A percentile compares a stretch with the other conserved stretches of the same genome.
Evolutionary conservation across 2,888 invertebrate species (phyloP).

Genomic region (Hirtodrosophila duncani): DNA sequence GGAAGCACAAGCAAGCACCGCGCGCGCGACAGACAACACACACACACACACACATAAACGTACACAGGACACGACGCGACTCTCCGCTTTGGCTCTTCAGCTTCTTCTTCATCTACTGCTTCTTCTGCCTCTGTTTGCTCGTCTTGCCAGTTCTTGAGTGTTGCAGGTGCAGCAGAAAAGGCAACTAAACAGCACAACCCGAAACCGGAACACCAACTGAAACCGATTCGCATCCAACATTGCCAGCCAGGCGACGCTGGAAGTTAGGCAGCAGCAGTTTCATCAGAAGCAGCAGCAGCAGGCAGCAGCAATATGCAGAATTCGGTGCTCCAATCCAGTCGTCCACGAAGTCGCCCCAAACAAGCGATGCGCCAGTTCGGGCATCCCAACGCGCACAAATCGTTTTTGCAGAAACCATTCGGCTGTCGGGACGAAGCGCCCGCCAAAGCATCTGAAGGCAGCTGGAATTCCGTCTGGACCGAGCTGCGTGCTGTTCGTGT

Average conservation of each 20-base stretch:
- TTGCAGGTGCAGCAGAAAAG: constrained; percentile 76
- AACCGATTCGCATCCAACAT: constrained; percentile 65
- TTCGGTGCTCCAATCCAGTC: no score
- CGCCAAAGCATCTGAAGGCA: no score
- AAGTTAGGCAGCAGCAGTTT: constrained; percentile 58
- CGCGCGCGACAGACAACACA: constrained; percentile 62
- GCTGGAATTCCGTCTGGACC: no score
- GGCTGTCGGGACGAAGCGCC: constrained; percentile 14
- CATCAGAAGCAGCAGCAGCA: constrained; percentile 20
- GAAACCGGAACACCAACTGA: constrained; percentile 80
- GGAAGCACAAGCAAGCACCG: no score
- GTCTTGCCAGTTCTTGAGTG: constrained; percentile 19
- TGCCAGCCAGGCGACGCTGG: constrained; percentile 69
- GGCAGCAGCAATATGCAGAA: constrained; percentile 11
- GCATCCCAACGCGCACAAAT: constrained; percentile 16
- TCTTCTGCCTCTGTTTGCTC: constrained; percentile 44
- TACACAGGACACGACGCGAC: constrained; percentile 47
- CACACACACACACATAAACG: constrained; percentile 3
- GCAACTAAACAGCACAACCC: constrained; percentile 80
- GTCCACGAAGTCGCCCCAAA: no score
- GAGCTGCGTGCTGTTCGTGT: no score
- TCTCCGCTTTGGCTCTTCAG: constrained; percentile 29
- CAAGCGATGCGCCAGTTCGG: no score
- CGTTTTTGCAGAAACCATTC: constrained; percentile 27
- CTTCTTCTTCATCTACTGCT: constrained; percentile 1